A percentile compares a stretch with the other conserved stretches of the same genome.
phyloP scores from a whole-genome alignment of 2,113 vertebrate species.

The Bambusicola thoracicus region DNA sequence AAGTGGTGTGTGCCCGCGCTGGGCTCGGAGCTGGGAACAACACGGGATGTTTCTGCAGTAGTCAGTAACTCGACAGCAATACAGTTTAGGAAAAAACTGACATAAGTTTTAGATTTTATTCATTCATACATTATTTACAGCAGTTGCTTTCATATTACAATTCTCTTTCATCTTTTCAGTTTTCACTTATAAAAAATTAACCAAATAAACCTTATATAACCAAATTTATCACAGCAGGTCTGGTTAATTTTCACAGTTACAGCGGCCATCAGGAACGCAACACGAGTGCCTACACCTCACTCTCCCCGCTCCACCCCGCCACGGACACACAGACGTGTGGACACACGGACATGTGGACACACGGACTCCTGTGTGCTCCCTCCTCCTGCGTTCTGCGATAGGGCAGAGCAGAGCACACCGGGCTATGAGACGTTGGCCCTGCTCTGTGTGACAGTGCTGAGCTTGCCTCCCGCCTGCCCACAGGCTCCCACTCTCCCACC shows the following conservation, averaged over 20 bases:
- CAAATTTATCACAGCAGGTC: conserved; percentile 81
- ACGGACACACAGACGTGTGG: not conserved
- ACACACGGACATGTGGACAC: not conserved
- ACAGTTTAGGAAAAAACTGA: conserved; percentile 67
- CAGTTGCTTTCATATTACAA: conserved; percentile 90
- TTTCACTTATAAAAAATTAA: conserved; percentile 83
- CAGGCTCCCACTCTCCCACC: not conserved
- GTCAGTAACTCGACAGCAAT: conserved; percentile 30
- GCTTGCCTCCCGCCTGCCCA: not conserved
- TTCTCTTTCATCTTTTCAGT: conserved; percentile 90
- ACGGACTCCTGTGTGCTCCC: fast-evolving
- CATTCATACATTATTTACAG: conserved; percentile 93
- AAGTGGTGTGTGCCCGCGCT: not conserved
- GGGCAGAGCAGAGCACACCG: not conserved
- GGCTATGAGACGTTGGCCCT: not conserved
- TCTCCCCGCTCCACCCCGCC: conserved; percentile 11
- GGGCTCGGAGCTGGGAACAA: not conserved
- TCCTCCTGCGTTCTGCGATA: not conserved
- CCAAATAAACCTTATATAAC: conserved; percentile 81
- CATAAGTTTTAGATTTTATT: conserved; percentile 78
- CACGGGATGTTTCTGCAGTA: not conserved
- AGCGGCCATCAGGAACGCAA: conserved; percentile 73
- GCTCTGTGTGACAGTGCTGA: not conserved
- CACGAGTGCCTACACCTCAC: conserved; percentile 78
- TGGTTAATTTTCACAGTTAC: conserved; percentile 78